A percentile compares a stretch with the other conserved stretches of the same genome.
phyloP scores from a whole-genome alignment of 2,797 vertebrate genomes.

The Babyrousa celebensis region DNA sequence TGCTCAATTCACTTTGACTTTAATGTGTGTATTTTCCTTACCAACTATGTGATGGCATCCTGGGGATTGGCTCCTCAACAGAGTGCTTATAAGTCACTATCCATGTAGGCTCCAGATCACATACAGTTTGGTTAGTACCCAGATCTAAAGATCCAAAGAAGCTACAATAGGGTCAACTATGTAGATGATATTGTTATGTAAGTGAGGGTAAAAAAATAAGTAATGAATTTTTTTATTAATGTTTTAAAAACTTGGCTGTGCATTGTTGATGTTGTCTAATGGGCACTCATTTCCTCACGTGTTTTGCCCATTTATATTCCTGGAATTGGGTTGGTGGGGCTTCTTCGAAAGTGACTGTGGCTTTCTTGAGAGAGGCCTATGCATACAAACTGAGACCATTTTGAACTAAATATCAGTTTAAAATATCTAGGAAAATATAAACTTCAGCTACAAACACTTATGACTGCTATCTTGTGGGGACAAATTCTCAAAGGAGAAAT shows the following conservation, averaged over 20 bases:
- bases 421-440: not conserved
- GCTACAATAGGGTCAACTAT: not conserved
- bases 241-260: not conserved
- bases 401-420: not conserved
- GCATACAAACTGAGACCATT: not conserved
- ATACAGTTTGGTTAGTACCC: not conserved
- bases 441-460: not conserved
- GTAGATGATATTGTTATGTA: not conserved
- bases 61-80: not conserved
- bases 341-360: not conserved
- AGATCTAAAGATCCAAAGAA: not conserved
- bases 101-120: not conserved
- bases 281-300: not conserved
- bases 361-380: not conserved
- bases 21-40: conserved; percentile 46
- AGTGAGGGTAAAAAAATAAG: not conserved
- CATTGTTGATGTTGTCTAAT: not conserved
- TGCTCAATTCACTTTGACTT: conserved; percentile 8
- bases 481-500: not conserved
- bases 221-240: not conserved
- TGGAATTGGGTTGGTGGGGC: not conserved
- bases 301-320: not conserved
- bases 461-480: not conserved
- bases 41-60: not conserved
- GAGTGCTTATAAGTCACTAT: not conserved